Conservation (phyloP, 2,888 invertebrate genomes). For the Agriopis leucophaearia region DNA sequence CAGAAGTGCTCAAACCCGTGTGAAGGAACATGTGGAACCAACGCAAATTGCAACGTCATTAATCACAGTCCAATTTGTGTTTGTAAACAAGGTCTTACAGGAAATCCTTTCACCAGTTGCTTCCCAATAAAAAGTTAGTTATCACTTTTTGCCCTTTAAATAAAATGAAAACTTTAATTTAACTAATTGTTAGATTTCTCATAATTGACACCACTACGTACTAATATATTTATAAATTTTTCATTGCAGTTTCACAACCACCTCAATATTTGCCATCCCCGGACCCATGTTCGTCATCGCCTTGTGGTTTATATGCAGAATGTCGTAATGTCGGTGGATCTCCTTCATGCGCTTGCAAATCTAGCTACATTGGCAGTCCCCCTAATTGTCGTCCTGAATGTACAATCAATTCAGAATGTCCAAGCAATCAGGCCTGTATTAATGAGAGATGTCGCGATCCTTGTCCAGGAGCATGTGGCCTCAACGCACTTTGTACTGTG, state of each 20-base stretch:
- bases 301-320: conserved; percentile 88
- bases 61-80: conserved; percentile 92
- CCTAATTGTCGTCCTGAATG: conserved; percentile 90
- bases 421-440: conserved; percentile 88
- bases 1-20: conserved; percentile 91
- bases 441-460: conserved; percentile 89
- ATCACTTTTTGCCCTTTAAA: not conserved
- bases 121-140: conserved; percentile 84
- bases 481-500: conserved; percentile 85
- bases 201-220: not conserved
- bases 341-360: conserved; percentile 87
- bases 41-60: conserved; percentile 88
- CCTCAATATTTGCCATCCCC: conserved; percentile 54
- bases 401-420: conserved; percentile 89
- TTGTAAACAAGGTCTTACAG: conserved; percentile 89
- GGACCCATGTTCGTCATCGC: conserved; percentile 90
- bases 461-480: conserved; percentile 89
- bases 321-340: conserved; percentile 86
- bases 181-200: no score
- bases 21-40: conserved; percentile 87
- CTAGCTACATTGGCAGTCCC: conserved; percentile 87
- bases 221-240: conserved; percentile 18
- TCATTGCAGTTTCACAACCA: conserved; percentile 69
- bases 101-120: conserved; percentile 92
- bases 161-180: not conserved